phyloP scores from a whole-genome alignment of 2,113 vertebrate genomes.

The Alexandromys fortis region DNA sequence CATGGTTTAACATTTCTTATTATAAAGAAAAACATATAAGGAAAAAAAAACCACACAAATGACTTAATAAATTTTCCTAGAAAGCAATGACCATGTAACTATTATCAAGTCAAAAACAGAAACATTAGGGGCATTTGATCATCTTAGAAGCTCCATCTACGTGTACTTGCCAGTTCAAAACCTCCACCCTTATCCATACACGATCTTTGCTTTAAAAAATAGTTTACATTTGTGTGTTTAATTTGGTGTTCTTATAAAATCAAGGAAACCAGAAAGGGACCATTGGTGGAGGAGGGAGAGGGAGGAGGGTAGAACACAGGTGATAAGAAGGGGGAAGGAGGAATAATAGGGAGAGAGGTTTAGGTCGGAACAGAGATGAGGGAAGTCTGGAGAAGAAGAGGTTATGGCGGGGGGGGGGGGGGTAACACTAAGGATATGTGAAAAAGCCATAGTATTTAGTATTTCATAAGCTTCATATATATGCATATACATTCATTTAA shows the following conservation, averaged over 20 bases:
- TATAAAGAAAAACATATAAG: conserved; percentile 40
- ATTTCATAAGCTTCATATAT: not conserved
- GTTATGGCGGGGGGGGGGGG: not conserved
- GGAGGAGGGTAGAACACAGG: not conserved
- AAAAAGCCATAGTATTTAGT: not conserved
- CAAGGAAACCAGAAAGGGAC: not conserved
- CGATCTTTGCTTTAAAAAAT: not conserved
- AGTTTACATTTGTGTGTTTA: not conserved
- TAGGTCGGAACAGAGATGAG: not conserved
- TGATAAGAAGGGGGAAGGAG: no score
- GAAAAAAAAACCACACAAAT: not conserved
- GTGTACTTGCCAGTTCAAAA: not conserved
- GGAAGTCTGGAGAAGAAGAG: not conserved
- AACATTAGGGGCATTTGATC: not conserved
- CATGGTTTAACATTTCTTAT: not conserved
- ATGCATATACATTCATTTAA: no score
- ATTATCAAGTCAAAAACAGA: conserved; percentile 27
- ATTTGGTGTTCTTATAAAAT: not conserved
- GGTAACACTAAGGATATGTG: not conserved
- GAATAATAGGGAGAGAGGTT: not conserved
- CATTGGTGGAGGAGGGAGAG: not conserved
- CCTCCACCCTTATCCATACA: not conserved
- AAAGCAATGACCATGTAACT: conserved; percentile 12
- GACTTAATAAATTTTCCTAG: conserved; percentile 31
- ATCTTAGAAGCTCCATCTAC: not conserved